Percentiles rank a stretch among this genome's conserved stretches.
Conservation (phyloP, 2,797 vertebrate genomes). For the Kryptolebias ocellatus region DNA sequence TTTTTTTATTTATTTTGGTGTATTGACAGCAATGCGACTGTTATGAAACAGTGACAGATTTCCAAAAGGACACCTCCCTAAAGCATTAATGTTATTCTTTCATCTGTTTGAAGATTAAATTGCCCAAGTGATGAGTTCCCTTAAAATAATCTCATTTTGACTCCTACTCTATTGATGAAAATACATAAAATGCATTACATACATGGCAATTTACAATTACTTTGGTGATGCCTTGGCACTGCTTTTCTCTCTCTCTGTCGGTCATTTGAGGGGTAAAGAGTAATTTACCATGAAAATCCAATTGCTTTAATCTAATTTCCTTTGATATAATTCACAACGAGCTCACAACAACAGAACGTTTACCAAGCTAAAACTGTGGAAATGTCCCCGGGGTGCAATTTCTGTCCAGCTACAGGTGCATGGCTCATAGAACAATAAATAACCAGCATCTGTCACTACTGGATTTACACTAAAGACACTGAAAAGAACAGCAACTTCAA, state of each 20-base stretch:
- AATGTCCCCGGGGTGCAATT: constrained; percentile 66
- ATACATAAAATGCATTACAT: constrained; percentile 24
- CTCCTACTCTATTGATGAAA: constrained; percentile 31
- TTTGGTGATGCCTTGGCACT: constrained; percentile 52
- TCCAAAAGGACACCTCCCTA: constrained; percentile 21
- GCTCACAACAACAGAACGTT: constrained; percentile 68
- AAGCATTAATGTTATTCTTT: constrained; percentile 22
- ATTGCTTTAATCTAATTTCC: constrained; percentile 75
- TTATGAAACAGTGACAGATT: constrained; percentile 20
- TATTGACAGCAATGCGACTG: not conserved
- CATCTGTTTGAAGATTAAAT: constrained; percentile 35
- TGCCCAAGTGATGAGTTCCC: constrained; percentile 24
- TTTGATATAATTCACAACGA: constrained; percentile 76
- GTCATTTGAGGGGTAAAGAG: constrained; percentile 77
- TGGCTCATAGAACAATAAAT: constrained; percentile 57
- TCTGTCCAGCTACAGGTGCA: constrained; percentile 66
- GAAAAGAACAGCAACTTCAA: not conserved
- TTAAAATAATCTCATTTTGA: constrained; percentile 28
- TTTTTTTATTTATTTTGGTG: constrained; percentile 19
- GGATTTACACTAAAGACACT: constrained; percentile 35
- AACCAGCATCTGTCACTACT: constrained; percentile 38
- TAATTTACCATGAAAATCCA: constrained; percentile 80
- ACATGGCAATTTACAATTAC: constrained; percentile 56
- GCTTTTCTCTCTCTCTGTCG: constrained; percentile 57
- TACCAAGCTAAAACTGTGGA: constrained; percentile 65